These are phyloP conservation scores for Acholoe squamosa DNA, from an alignment of 2,888 invertebrate species.

Conservation along the genomic window DNA sequence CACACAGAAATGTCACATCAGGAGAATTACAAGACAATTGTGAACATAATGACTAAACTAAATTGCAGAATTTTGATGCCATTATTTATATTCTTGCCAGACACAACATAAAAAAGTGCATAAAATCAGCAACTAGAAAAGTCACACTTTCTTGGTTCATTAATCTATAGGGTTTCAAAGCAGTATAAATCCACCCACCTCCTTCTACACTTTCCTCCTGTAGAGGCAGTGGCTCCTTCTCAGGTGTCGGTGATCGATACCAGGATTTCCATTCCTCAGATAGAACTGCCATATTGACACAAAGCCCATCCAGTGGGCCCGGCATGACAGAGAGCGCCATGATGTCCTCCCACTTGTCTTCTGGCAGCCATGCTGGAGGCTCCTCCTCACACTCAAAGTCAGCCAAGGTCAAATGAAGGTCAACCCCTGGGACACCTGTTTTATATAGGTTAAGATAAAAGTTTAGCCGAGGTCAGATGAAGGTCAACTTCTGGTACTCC, in stretches of 20 bases:
- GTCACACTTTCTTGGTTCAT: too few relatives aligned
- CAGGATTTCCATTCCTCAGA: conserved; percentile 79
- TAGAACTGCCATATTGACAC: conserved; percentile 79
- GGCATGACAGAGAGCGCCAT: conserved; percentile 82
- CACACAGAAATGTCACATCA: too few relatives aligned
- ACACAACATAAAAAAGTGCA: too few relatives aligned
- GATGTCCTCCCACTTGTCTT: conserved; percentile 82
- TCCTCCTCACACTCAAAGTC: conserved; percentile 81
- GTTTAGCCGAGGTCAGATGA: not conserved
- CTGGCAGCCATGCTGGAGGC: conserved; percentile 79
- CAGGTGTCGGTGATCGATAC: conserved; percentile 77
- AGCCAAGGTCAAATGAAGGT: conserved; percentile 80
- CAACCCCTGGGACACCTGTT: conserved; percentile 81
- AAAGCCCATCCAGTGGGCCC: conserved; percentile 81
- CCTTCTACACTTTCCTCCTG: not conserved
- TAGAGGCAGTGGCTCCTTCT: conserved; percentile 74
- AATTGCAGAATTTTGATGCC: too few relatives aligned
- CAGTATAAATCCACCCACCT: not conserved
- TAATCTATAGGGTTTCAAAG: too few relatives aligned
- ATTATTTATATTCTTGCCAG: too few relatives aligned
- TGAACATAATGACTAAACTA: too few relatives aligned
- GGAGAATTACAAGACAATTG: too few relatives aligned
- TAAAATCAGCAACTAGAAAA: too few relatives aligned
- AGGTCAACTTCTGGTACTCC: too few relatives aligned
- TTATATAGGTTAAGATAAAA: not conserved